Percentiles rank a stretch among this genome's conserved stretches.
Evolutionary conservation across 2,113 vertebrate genomes (phyloP).

Genomic region (Meles meles): DNA sequence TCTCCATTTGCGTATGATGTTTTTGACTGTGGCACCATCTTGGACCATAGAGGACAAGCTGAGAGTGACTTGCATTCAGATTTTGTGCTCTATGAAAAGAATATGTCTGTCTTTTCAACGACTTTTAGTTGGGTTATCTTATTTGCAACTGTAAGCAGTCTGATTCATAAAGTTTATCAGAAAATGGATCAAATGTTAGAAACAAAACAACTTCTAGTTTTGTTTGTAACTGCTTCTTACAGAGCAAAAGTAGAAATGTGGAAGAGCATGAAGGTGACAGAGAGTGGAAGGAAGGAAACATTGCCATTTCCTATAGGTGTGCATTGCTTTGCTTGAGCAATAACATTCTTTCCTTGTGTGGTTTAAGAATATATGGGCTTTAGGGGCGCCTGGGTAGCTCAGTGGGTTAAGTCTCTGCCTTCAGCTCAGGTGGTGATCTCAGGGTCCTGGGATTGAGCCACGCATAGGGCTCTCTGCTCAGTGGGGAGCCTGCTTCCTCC

Average conservation of each 20-base stretch:
- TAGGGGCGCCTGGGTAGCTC: neutral
- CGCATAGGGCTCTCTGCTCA: no score
- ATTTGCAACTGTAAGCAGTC: neutral
- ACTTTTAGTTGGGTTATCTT: neutral
- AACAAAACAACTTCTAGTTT: neutral
- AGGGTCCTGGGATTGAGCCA: no score
- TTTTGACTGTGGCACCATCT: neutral
- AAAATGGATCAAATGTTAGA: neutral
- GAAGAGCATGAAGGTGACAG: neutral
- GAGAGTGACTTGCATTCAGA: neutral
- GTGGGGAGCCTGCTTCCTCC: no score
- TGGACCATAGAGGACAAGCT: neutral
- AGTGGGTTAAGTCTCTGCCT: no score
- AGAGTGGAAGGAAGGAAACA: neutral
- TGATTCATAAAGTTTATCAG: neutral
- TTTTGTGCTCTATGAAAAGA: neutral
- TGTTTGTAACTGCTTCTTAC: neutral
- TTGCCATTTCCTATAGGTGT: neutral
- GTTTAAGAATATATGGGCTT: slow-evolving; percentile 57
- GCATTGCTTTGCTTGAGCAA: neutral
- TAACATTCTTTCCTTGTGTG: neutral
- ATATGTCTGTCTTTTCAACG: neutral
- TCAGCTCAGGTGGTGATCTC: no score
- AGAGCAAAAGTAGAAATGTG: neutral
- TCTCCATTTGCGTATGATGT: neutral